Conservation (phyloP, 2,797 vertebrate species). For the Atherinosoma microstoma region DNA sequence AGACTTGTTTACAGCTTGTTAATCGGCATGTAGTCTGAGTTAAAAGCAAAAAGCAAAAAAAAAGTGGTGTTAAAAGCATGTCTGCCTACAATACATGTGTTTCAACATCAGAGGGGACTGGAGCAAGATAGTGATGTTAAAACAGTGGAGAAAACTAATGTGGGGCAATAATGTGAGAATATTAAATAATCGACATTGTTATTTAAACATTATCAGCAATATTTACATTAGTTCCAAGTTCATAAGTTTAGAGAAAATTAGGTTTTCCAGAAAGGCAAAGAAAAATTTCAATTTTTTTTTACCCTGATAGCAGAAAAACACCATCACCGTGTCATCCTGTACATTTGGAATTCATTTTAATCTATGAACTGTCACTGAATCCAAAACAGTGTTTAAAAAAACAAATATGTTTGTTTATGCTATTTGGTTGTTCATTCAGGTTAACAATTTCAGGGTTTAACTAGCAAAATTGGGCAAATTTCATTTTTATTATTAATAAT, state of each 20-base stretch:
- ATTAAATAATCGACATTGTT: not conserved
- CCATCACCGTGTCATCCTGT: too few species aligned
- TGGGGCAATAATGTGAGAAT: too few species aligned
- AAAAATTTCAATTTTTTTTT: too few species aligned
- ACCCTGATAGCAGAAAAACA: not conserved
- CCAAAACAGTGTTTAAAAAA: too few species aligned
- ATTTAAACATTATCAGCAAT: not conserved
- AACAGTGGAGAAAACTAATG: not conserved
- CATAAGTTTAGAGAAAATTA: not conserved
- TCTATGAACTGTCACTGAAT: too few species aligned
- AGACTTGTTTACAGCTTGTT: too few species aligned
- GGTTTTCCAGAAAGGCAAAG: not conserved
- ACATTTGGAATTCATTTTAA: too few species aligned
- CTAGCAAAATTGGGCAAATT: not conserved
- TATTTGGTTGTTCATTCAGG: not conserved
- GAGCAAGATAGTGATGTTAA: not conserved
- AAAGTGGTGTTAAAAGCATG: not conserved
- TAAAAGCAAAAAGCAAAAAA: too few species aligned
- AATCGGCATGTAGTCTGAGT: too few species aligned
- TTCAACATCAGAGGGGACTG: not conserved
- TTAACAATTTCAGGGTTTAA: not conserved
- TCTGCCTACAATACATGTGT: not conserved
- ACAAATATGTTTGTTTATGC: not conserved
- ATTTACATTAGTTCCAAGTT: not conserved
- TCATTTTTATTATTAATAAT: not conserved